Evolutionary conservation across 2,113 vertebrate genomes (phyloP).

Genomic region (Tautogolabrus adspersus): DNA sequence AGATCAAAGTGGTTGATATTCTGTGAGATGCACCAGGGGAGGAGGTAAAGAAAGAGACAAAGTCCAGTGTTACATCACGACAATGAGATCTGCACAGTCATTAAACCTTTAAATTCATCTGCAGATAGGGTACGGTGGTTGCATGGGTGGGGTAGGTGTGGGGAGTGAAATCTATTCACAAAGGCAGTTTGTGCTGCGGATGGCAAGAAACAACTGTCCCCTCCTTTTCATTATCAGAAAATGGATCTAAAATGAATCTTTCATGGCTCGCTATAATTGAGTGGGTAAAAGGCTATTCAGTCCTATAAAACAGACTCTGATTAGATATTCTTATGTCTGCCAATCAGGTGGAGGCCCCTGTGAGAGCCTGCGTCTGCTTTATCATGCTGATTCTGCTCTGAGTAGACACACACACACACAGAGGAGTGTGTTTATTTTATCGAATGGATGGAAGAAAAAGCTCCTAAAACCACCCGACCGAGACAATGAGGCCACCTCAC

Average conservation of each 20-base stretch:
- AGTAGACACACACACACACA: constrained; percentile 37
- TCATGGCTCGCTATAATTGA: constrained; percentile 75
- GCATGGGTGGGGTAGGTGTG: constrained; percentile 55
- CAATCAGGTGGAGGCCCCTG: constrained; percentile 64
- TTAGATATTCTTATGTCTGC: constrained; percentile 79
- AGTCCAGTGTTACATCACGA: constrained; percentile 68
- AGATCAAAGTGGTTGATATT: constrained; percentile 99
- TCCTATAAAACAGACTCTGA: constrained; percentile 73
- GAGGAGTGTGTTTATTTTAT: constrained; percentile 58
- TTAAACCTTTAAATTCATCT: constrained; percentile 52
- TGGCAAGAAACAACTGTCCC: constrained; percentile 70
- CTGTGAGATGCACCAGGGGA: constrained; percentile 74
- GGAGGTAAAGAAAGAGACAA: constrained; percentile 47
- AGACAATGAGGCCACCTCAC: constrained; percentile 68
- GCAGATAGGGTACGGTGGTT: constrained; percentile 45
- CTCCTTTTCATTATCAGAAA: constrained; percentile 78
- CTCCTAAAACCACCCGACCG: constrained; percentile 62
- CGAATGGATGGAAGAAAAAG: constrained; percentile 50
- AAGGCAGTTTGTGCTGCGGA: constrained; percentile 63
- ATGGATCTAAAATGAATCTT: constrained; percentile 80
- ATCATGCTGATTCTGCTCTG: constrained; percentile 61
- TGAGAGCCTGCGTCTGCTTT: constrained; percentile 57
- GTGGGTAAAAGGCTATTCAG: constrained; percentile 79
- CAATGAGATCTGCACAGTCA: constrained; percentile 55
- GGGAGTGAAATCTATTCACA: constrained; percentile 66